phyloP scores from a whole-genome alignment of 2,113 vertebrate genomes.

The Equus quagga region DNA sequence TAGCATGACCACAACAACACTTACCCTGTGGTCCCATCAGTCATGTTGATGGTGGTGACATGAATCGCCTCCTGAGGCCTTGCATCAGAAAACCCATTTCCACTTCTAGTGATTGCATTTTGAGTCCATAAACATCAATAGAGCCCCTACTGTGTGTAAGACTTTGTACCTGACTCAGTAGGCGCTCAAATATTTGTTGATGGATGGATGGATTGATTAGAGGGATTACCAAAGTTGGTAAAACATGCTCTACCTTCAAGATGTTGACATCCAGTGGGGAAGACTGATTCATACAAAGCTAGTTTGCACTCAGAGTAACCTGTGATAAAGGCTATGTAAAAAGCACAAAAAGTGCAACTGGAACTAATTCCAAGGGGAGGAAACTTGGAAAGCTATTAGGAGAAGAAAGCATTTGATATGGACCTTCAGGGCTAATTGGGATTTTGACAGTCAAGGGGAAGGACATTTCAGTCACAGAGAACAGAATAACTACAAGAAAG shows the following conservation, averaged over 20 bases:
- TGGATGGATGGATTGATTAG: constrained; percentile 45
- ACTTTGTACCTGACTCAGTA: constrained; percentile 34
- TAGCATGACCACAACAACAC: background rate
- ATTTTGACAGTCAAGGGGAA: constrained; percentile 17
- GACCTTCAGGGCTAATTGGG: background rate
- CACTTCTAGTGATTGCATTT: constrained; percentile 35
- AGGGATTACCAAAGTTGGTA: constrained; percentile 50
- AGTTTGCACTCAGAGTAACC: background rate
- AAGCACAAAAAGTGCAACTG: background rate
- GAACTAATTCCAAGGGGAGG: constrained; percentile 16
- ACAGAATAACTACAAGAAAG: background rate
- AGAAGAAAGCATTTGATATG: background rate
- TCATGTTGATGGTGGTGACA: constrained; percentile 15
- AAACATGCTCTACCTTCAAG: constrained; percentile 61
- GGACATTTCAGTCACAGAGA: constrained; percentile 46
- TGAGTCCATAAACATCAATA: constrained; percentile 47
- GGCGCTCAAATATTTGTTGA: constrained; percentile 62
- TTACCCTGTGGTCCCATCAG: constrained; percentile 40
- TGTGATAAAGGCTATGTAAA: background rate
- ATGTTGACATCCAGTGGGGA: background rate
- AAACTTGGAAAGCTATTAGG: constrained; percentile 5
- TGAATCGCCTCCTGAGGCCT: background rate
- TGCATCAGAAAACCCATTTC: constrained; percentile 42
- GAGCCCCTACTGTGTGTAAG: constrained; percentile 32
- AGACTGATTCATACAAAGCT: constrained; percentile 2